phyloP scores from a whole-genome alignment of 2,888 invertebrate genomes.

The Nomada fabriciana region DNA sequence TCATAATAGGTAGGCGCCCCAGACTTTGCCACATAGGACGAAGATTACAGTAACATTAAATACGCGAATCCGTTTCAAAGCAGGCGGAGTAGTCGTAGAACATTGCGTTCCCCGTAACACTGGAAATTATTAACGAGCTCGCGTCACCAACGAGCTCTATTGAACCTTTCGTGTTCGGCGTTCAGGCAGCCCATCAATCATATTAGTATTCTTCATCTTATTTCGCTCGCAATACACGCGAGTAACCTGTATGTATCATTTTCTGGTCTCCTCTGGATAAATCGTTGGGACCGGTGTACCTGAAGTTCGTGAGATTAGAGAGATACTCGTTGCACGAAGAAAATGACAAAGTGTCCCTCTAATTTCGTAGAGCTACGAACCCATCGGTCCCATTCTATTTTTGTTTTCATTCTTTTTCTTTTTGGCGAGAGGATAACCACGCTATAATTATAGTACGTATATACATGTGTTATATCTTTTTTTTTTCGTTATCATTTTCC shows the following conservation, averaged over 20 bases:
- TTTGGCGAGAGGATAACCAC: slow-evolving; percentile 35
- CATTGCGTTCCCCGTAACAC: slow-evolving; percentile 32
- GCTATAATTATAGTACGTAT: slow-evolving; percentile 42
- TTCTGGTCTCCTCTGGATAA: neutral
- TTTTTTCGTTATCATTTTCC: slow-evolving; percentile 16
- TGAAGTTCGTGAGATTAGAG: slow-evolving; percentile 22
- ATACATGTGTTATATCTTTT: slow-evolving; percentile 37
- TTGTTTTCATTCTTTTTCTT: slow-evolving; percentile 2
- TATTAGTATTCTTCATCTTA: neutral
- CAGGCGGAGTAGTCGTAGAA: slow-evolving; percentile 48
- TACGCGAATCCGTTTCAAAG: slow-evolving; percentile 62
- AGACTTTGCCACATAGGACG: slow-evolving; percentile 50
- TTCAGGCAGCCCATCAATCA: slow-evolving; percentile 53
- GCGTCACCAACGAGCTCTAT: slow-evolving; percentile 19
- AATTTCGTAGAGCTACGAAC: slow-evolving; percentile 20
- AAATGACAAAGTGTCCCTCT: slow-evolving; percentile 23
- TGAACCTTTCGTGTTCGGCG: slow-evolving; percentile 51
- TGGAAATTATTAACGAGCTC: slow-evolving; percentile 32
- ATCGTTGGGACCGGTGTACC: neutral
- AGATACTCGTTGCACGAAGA: slow-evolving; percentile 23
- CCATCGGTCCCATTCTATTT: slow-evolving; percentile 15
- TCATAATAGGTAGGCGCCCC: slow-evolving; percentile 66
- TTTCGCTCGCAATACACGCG: neutral
- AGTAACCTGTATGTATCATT: neutral
- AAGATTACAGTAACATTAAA: slow-evolving; percentile 59